Percentiles rank a stretch among this genome's conserved stretches.
phyloP scores from a whole-genome alignment of 2,113 vertebrate species.

The Carassius gibelio region DNA sequence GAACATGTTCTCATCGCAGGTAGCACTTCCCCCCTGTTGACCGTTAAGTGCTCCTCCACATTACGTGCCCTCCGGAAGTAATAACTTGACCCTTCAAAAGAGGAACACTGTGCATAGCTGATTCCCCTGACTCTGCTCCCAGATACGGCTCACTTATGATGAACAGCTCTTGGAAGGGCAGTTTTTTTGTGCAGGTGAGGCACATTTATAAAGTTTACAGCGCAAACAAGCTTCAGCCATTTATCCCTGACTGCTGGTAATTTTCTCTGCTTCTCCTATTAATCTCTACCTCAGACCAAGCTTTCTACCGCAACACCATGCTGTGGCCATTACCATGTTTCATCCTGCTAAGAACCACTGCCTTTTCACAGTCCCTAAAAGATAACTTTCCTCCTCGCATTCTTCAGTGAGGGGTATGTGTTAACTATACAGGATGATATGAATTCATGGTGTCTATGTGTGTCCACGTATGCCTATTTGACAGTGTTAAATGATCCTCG shows the following conservation, averaged over 20 bases:
- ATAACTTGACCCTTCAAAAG: slow-evolving; percentile 22
- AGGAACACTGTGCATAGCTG: slow-evolving; percentile 30
- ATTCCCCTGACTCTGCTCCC: neutral
- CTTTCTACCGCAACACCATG: neutral
- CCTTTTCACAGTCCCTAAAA: slow-evolving; percentile 36
- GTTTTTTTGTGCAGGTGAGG: slow-evolving; percentile 41
- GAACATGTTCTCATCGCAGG: slow-evolving; percentile 18
- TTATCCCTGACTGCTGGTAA: slow-evolving; percentile 52
- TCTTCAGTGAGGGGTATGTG: slow-evolving; percentile 24
- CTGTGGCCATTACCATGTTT: slow-evolving; percentile 37
- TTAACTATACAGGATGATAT: slow-evolving; percentile 16
- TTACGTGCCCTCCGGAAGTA: slow-evolving; percentile 7
- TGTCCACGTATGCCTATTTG: neutral
- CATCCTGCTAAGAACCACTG: slow-evolving; percentile 36
- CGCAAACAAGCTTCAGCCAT: slow-evolving; percentile 49
- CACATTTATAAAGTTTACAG: slow-evolving; percentile 55
- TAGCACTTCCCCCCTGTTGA: neutral
- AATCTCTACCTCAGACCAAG: slow-evolving; percentile 37
- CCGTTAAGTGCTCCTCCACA: slow-evolving; percentile 24
- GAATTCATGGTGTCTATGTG: slow-evolving; percentile 7
- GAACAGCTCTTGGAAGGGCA: neutral
- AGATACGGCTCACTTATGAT: slow-evolving; percentile 25
- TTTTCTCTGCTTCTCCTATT: slow-evolving; percentile 40
- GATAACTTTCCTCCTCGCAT: slow-evolving; percentile 13
- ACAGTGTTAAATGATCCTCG: slow-evolving; percentile 48